Conservation (phyloP, 2,113 vertebrate genomes). For the Mesembrinibis cayennensis region DNA sequence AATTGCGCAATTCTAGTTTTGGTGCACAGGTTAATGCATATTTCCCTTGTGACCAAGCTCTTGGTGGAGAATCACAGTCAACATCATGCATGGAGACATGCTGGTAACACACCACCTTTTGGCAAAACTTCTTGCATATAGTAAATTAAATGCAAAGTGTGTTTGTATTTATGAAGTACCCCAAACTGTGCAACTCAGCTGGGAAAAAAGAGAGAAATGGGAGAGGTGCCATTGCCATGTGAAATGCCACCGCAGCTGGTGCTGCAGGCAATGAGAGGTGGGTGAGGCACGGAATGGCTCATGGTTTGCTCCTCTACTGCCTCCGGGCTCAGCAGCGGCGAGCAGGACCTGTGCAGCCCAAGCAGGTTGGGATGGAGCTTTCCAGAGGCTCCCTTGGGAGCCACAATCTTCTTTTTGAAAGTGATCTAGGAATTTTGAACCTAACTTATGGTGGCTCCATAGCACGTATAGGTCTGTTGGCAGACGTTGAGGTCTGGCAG, state of each 20-base stretch:
- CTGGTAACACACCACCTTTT: neutral
- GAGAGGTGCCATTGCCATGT: neutral
- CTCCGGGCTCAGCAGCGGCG: rapidly evolving
- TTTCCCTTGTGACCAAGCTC: neutral
- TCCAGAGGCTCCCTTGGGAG: neutral
- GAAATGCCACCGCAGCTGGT: neutral
- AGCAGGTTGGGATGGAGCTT: neutral
- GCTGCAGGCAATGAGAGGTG: rapidly evolving
- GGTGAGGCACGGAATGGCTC: rapidly evolving
- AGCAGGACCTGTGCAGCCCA: neutral
- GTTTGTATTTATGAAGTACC: neutral
- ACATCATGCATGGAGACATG: rapidly evolving
- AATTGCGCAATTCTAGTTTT: neutral
- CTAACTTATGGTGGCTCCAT: neutral
- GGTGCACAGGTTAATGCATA: rapidly evolving
- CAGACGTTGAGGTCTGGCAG: neutral
- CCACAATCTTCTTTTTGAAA: neutral
- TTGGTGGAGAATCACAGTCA: neutral
- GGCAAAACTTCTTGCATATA: neutral
- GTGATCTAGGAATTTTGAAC: neutral
- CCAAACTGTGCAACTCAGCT: neutral
- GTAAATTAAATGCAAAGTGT: neutral
- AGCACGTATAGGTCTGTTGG: neutral
- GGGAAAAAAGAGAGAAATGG: neutral
- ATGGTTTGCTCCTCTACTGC: neutral